These are phyloP conservation scores for Pogoniulus pusillus DNA, from an alignment of 2,797 vertebrate genomes.

Conservation along the genomic window DNA sequence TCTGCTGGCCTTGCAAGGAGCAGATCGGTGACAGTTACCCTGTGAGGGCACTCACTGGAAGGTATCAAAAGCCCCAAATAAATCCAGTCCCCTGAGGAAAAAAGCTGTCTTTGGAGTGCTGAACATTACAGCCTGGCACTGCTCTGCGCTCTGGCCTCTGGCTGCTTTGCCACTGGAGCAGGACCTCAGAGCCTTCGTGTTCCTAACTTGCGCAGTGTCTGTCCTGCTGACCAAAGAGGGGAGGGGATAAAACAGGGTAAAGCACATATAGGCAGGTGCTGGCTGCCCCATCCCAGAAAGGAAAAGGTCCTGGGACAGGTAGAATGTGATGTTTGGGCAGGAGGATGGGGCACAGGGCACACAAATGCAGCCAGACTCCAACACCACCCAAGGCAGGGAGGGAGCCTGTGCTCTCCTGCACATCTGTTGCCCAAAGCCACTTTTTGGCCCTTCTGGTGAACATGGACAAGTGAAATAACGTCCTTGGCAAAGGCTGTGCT, in stretches of 20 bases:
- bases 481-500: not conserved
- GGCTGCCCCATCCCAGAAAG: not conserved
- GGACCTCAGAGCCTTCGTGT: not conserved
- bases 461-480: not conserved
- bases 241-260: not conserved
- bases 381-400: not conserved
- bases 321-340: not conserved
- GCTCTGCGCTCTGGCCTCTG: not conserved
- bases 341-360: not conserved
- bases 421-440: not conserved
- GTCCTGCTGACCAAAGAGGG: not conserved
- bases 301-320: not conserved
- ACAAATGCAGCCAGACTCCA: not conserved
- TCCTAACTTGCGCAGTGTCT: not conserved
- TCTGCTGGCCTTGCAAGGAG: not conserved
- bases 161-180: not conserved
- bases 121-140: not conserved
- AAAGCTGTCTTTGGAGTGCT: not conserved
- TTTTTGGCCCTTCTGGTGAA: not conserved
- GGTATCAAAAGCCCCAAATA: not conserved
- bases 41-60: not conserved
- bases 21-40: not conserved
- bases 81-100: not conserved
- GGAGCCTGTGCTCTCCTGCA: not conserved
- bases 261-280: not conserved